Evolutionary conservation across 1,140 invertebrate species (phyloP), one percentile per base, ranked within the genome.

Genomic region (Sinonovacula constricta): DNA sequence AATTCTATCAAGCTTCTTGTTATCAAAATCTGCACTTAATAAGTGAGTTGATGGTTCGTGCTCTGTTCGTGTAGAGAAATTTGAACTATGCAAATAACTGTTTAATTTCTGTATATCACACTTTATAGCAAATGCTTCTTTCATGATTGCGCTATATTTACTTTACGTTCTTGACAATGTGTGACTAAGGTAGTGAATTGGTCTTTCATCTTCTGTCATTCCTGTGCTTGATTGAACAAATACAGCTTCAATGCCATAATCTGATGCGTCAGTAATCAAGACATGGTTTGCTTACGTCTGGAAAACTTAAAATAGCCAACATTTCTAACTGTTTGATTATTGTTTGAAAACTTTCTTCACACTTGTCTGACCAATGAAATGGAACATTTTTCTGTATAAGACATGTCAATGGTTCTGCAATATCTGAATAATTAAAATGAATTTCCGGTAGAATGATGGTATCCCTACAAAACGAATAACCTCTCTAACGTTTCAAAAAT

Each of bases 51-150:
- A 36, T 34, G 60, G 60, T 36, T 33, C 22, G 57, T 69, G 53
- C 28, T 69, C 67, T 15, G 53, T 36, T n/a, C 28, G n/a, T 1
- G 36, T 3, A 22, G 28, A 56, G 7, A 69, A 45, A 10, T 34
- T 24, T 2, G 24, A 26, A 30, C 36, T 22, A 57, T 69, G 53
- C 33, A 69, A 33, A 57, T 69, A 57, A 3, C 3, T 3, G 18
- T 69, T 4, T 15, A 69, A 57, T 4, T 54, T 53, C 10, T 75
- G 49, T 1, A 75, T 39, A 10, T 39, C 71, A 7, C 5, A 15
- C 36, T 65, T 65, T 7, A 75, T 26, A 5, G 36, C 60, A 24
- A 65, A 65, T 3, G 56, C 30, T 56, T 65, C 60, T 22, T 24
- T 5, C 34, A 62, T 60, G 18, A 75, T 54, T 3, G 33, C 31